Evolutionary conservation across 2,888 invertebrate genomes (phyloP).

Genomic region (Ormyrus nitidulus): DNA sequence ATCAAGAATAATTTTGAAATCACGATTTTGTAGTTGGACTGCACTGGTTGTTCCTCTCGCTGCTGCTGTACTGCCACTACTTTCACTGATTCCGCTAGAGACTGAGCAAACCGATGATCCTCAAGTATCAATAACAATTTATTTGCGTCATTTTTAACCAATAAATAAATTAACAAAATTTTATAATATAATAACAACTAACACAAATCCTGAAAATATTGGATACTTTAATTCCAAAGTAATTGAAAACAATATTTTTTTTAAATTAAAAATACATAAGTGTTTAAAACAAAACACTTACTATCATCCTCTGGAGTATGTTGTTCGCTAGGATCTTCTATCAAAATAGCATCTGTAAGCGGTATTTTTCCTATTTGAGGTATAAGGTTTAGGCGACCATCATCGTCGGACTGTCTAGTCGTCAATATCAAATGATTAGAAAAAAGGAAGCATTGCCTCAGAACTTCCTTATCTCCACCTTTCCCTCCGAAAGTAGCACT

Average conservation of each 20-base stretch:
- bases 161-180: too few species aligned
- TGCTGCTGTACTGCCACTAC: constrained; percentile 63
- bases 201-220: too few species aligned
- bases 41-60: constrained; percentile 59
- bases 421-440: constrained; percentile 92
- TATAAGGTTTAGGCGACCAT: constrained; percentile 89
- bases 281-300: constrained; percentile 61
- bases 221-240: background rate
- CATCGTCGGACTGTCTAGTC: constrained; percentile 84
- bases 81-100: constrained; percentile 77
- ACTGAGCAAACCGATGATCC: constrained; percentile 78
- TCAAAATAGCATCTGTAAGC: constrained; percentile 88
- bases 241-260: background rate
- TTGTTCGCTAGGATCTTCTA: constrained; percentile 88
- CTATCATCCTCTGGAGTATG: constrained; percentile 83
- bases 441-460: constrained; percentile 92
- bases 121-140: constrained; percentile 56
- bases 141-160: too few species aligned
- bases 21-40: constrained; percentile 79
- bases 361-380: constrained; percentile 90
- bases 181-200: too few species aligned
- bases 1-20: constrained; percentile 85
- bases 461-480: constrained; percentile 80
- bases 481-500: constrained; percentile 78
- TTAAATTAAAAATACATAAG: too few species aligned